Conservation (phyloP, 2,113 vertebrate genomes). For the Phylloscopus trochiloides region DNA sequence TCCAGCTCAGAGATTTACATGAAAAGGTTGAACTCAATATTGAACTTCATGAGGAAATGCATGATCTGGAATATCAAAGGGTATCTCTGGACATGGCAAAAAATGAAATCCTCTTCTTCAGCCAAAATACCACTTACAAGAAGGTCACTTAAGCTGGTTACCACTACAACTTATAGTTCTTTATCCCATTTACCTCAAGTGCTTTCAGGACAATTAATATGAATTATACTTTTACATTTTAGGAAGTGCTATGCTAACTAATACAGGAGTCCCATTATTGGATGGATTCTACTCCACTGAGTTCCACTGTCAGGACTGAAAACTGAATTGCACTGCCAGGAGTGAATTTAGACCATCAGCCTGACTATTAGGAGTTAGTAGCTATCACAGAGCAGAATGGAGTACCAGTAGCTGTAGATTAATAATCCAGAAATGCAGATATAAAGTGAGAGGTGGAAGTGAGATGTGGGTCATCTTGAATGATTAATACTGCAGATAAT, state of each 20-base stretch:
- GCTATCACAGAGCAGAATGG: neutral
- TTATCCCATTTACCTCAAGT: neutral
- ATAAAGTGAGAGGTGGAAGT: neutral
- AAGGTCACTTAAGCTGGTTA: neutral
- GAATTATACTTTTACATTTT: neutral
- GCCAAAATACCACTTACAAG: neutral
- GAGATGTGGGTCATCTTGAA: neutral
- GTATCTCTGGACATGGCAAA: neutral
- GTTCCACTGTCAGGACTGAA: neutral
- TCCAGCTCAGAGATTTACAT: neutral
- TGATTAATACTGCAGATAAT: neutral
- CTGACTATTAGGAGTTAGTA: neutral
- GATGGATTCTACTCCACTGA: neutral
- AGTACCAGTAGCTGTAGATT: neutral
- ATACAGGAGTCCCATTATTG: neutral
- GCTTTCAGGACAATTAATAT: neutral
- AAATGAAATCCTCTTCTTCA: neutral
- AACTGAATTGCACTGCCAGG: neutral
- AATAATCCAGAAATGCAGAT: neutral
- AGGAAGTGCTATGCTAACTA: neutral
- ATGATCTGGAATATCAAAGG: neutral
- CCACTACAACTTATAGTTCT: neutral
- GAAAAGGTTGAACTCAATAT: neutral
- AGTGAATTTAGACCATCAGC: neutral
- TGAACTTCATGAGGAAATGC: neutral